Evolutionary conservation across 2,888 invertebrate genomes (phyloP), one percentile per base, ranked within the genome.

Genomic region (Crossocerus cetratus): DNA sequence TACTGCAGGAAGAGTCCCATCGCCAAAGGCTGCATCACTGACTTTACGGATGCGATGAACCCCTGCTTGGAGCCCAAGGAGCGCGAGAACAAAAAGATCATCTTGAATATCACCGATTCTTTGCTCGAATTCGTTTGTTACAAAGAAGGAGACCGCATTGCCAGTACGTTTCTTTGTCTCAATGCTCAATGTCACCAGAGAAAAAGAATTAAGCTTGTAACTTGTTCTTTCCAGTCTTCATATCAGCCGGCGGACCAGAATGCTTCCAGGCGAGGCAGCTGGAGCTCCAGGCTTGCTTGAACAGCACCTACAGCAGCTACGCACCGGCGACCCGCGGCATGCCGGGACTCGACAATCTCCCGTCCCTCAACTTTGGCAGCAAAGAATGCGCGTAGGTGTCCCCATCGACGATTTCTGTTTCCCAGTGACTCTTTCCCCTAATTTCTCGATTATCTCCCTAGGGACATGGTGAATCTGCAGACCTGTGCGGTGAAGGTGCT

Each of bases 121-220:
- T 90, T 96, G 0, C 91, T 94, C 0, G 93, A 94, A 78, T 96
- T 96, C 86, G 91, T 95, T 22, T 96, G 96, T 86, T 94, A 92
- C 84, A 96, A 96, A 83, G 95, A 96, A 81, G 96, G 96, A 8
- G 96, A 96, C 87, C 93, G 96, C 81, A 94, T 96, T 83, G 96
- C 96, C 0, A 91, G 95, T 95, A 89, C 92, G 94, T 92, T 74
- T 18, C n/a, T n/a, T n/a, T n/a, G n/a, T n/a, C n/a, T n/a, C n/a
- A n/a, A n/a, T n/a, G n/a, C n/a, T n/a, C n/a, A n/a, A n/a, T n/a
- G n/a, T n/a, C n/a, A n/a, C n/a, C n/a, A n/a, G n/a, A n/a, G n/a
- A n/a, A n/a, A n/a, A n/a, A n/a, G n/a, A n/a, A n/a, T n/a, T n/a
- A n/a, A n/a, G n/a, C n/a, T n/a, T n/a, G n/a, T n/a, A n/a, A n/a